Percentiles rank a stretch among this genome's conserved stretches.
Conservation (phyloP, 2,888 invertebrate genomes). For the Dryobotodes eremita region DNA sequence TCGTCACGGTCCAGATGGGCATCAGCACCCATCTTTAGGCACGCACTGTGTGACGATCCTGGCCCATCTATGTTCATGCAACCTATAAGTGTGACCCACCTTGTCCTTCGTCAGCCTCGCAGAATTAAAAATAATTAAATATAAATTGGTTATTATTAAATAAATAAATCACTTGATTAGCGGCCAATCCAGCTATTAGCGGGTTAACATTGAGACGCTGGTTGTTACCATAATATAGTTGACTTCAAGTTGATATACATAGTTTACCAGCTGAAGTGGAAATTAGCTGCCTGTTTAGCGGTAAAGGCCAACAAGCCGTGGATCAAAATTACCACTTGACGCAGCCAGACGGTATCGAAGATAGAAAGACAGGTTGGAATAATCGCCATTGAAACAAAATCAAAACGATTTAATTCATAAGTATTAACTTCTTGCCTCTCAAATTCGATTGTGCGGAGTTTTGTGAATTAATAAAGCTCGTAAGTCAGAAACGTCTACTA, state of each 20-base stretch:
- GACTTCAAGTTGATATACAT: too few relatives aligned
- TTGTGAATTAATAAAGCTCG: not conserved
- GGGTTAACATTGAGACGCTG: not conserved
- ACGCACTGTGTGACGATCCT: not conserved
- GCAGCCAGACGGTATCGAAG: not conserved
- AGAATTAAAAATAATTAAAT: not conserved
- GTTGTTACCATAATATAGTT: too few relatives aligned
- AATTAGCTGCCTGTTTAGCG: not conserved
- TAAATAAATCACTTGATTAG: not conserved
- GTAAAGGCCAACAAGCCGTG: too few relatives aligned
- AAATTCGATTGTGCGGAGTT: not conserved
- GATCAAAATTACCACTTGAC: too few relatives aligned
- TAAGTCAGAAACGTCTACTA: constrained; percentile 3
- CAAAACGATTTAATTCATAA: not conserved
- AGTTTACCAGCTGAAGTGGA: not conserved
- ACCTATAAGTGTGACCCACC: not conserved
- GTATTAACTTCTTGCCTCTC: not conserved
- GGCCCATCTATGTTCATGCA: not conserved
- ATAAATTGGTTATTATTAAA: not conserved
- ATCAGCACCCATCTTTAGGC: not conserved
- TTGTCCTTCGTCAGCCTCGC: not conserved
- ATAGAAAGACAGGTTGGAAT: not conserved
- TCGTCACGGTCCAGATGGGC: too few relatives aligned
- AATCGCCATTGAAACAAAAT: not conserved
- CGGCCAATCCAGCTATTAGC: not conserved